Evolutionary conservation across 2,113 vertebrate species (phyloP).

Genomic region (Micronycteris hirsuta): DNA sequence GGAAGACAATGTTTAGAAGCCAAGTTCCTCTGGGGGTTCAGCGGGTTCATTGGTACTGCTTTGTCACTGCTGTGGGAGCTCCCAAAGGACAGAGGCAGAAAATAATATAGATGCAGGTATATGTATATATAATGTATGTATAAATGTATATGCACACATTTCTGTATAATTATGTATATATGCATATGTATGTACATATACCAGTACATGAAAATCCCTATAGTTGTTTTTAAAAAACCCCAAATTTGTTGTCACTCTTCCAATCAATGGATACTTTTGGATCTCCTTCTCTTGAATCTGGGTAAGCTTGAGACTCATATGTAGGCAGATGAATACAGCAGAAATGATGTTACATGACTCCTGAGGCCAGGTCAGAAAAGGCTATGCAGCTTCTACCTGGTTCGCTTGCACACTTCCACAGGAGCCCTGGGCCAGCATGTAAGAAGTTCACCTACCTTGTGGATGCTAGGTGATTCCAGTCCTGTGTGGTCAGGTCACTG

Average conservation of each 20-base stretch:
- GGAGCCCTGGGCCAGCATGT: not conserved
- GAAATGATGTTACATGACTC: not conserved
- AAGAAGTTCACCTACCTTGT: not conserved
- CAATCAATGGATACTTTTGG: not conserved
- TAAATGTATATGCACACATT: too few species aligned
- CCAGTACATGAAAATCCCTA: not conserved
- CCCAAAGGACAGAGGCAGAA: not conserved
- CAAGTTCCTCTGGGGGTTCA: not conserved
- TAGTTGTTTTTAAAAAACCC: not conserved
- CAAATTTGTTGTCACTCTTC: not conserved
- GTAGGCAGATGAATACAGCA: not conserved
- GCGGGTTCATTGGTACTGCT: not conserved
- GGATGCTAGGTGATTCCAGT: not conserved
- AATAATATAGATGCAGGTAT: not conserved
- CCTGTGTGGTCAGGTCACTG: not conserved
- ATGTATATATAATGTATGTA: not conserved
- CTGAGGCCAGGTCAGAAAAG: not conserved
- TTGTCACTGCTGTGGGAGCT: not conserved
- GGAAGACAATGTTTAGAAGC: not conserved
- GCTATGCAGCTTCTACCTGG: not conserved
- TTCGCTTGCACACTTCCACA: not conserved
- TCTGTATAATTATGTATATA: too few species aligned
- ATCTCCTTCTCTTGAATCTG: not conserved
- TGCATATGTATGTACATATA: not conserved
- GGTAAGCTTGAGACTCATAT: not conserved